phyloP scores from a whole-genome alignment of 2,113 vertebrate genomes.

The Mesembrinibis cayennensis region DNA sequence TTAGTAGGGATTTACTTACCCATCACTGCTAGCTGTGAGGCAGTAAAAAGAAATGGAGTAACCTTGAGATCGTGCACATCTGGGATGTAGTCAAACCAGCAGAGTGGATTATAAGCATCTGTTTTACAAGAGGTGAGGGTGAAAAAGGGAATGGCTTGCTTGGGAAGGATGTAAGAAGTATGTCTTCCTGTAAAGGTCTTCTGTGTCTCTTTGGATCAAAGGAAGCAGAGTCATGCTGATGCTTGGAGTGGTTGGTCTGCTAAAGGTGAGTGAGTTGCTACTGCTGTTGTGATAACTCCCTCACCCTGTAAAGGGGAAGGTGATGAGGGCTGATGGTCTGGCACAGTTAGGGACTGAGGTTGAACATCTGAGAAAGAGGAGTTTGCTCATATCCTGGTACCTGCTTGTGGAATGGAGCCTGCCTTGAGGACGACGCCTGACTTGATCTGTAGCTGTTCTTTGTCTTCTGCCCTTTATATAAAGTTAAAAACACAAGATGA shows the following conservation, averaged over 20 bases:
- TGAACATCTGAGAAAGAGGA: background rate
- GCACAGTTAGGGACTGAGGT: background rate
- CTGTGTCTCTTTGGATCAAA: fast-evolving
- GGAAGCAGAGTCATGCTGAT: fast-evolving
- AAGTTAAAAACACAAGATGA: background rate
- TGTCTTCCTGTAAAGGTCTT: background rate
- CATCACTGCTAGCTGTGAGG: background rate
- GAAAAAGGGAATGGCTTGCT: background rate
- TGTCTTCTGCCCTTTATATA: background rate
- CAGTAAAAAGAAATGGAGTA: background rate
- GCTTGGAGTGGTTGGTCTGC: fast-evolving
- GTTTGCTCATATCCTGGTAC: background rate
- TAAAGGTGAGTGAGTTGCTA: background rate
- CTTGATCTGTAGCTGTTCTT: background rate
- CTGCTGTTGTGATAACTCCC: background rate
- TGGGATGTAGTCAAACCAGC: background rate
- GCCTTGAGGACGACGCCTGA: background rate
- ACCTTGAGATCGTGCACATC: fast-evolving
- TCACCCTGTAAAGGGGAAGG: background rate
- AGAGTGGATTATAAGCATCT: background rate
- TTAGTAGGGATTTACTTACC: background rate
- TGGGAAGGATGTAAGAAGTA: background rate
- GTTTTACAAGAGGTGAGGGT: background rate
- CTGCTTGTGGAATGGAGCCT: background rate
- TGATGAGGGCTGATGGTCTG: background rate